A percentile compares a stretch with the other conserved stretches of the same genome.
These are phyloP conservation scores for Sinella curviseta DNA, from an alignment of 1,140 invertebrate species.

Conservation along the genomic window DNA sequence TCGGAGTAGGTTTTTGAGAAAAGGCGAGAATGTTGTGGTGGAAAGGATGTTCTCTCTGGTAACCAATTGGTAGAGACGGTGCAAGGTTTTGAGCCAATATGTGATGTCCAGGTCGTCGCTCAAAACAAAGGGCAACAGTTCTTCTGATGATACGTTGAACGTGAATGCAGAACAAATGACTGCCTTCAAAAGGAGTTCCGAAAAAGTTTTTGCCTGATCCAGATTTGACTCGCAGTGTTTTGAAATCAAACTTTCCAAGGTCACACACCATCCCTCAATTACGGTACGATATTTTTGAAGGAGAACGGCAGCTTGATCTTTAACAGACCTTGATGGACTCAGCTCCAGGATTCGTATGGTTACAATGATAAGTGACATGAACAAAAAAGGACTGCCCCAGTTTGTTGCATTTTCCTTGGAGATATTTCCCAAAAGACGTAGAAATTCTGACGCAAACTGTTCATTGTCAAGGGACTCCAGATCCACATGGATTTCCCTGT, in stretches of 20 bases:
- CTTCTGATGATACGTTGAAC: background rate
- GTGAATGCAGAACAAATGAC: background rate
- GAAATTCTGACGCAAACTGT: background rate
- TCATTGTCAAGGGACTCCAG: background rate
- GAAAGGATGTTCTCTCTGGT: background rate
- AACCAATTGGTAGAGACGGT: background rate
- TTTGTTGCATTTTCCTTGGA: conserved; percentile 5
- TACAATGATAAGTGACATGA: conserved; percentile 16
- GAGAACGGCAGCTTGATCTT: background rate
- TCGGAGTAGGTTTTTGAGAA: background rate
- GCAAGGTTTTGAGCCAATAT: background rate
- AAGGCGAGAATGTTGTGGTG: background rate
- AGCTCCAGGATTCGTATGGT: background rate
- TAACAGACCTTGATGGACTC: background rate
- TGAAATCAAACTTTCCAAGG: background rate
- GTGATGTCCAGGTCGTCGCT: background rate
- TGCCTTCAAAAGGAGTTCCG: background rate
- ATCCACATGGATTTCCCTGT: background rate
- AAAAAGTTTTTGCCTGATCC: too few species aligned
- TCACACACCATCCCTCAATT: background rate
- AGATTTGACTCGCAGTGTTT: too few species aligned
- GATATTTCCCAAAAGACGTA: background rate
- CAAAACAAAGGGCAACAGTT: background rate
- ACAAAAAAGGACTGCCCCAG: conserved; percentile 35
- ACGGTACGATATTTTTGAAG: background rate